Evolutionary conservation across 2,888 invertebrate species (phyloP), one percentile per base, ranked within the genome.

Genomic region (Masnerella sp.): DNA sequence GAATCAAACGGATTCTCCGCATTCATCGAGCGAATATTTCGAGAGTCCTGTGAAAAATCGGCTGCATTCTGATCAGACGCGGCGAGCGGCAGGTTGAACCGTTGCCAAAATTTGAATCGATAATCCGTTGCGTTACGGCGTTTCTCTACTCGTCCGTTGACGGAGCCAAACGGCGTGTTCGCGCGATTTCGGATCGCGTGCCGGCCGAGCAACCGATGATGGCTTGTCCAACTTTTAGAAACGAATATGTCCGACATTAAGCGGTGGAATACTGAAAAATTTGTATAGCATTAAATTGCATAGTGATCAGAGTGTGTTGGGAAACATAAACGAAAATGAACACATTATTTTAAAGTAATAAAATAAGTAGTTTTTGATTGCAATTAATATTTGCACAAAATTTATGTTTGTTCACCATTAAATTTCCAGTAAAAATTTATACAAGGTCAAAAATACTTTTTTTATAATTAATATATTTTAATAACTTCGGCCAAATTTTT

Each of bases 41-140:
- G 22, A n/a, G 4, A 9, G 1, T 25, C 17, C 11, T 2, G 17
- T 28, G 17, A 25, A 43, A 58, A 45, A 58, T 14, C 17, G 25
- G 14, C 25, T 25, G 42, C 43, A 25, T 42, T 62, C 25, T 14
- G 62, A 62, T 62, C 52, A 49, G 47, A 61, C 51, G 42, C 36
- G 45, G 11, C n/a, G 2, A 43, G 7, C 9, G 11, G 3, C 8
- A 20, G 15, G 32, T 64, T 52, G 64, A 64, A 34, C 14, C 11
- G 34, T 2, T 52, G 64, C 64, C 64, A 64, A 28, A 52, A 52
- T 36, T 34, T 2, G 2, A 43, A 51, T 51, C 51, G 30, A 51
- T 62, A 32, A 12, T 9, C 15, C 22, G 5, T 22, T 12, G 43
- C 22, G 34, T 43, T 32, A 45, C 45, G 25, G 15, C 58, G 8